Percentiles rank a stretch among this genome's conserved stretches.
These are phyloP conservation scores for Diplodus sargus DNA, from an alignment of 2,797 vertebrate species.

Conservation along the genomic window DNA sequence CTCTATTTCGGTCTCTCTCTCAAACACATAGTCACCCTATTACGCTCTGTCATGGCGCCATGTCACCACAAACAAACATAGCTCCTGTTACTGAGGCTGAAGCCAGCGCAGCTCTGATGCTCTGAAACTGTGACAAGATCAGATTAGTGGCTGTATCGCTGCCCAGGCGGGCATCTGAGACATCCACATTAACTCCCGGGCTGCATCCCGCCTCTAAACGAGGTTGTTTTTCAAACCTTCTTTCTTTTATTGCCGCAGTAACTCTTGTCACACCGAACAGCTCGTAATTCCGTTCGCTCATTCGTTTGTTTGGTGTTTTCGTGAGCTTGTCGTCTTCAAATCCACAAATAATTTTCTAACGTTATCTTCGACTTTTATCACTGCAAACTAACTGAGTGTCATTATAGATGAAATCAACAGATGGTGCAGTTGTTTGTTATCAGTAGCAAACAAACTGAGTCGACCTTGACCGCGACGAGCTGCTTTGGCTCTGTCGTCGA, in stretches of 20 bases:
- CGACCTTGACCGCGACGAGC: slow-evolving; percentile 2
- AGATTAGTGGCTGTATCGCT: slow-evolving; percentile 37
- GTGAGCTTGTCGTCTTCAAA: not conserved
- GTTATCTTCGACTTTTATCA: not conserved
- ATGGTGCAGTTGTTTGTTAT: not conserved
- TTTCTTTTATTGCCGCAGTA: not conserved
- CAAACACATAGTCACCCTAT: slow-evolving; percentile 46
- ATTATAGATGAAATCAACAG: not conserved
- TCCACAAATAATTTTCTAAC: no score
- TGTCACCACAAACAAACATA: slow-evolving; percentile 71
- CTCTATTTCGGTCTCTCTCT: slow-evolving; percentile 46
- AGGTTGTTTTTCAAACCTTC: not conserved
- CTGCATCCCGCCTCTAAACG: slow-evolving; percentile 5
- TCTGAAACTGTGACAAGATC: slow-evolving; percentile 48
- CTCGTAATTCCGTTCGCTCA: not conserved
- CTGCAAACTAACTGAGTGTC: not conserved
- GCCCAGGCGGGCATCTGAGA: slow-evolving; percentile 40
- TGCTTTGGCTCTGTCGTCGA: not conserved
- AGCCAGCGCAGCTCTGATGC: slow-evolving; percentile 30
- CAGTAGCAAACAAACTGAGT: not conserved
- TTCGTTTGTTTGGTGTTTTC: not conserved
- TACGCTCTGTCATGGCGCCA: slow-evolving; percentile 53
- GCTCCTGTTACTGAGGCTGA: slow-evolving; percentile 65
- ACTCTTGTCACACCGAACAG: not conserved
- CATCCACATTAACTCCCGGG: slow-evolving; percentile 13